Base-by-base conservation (phyloP, 2,888 invertebrate genomes). In the Drosophila recens region DNA sequence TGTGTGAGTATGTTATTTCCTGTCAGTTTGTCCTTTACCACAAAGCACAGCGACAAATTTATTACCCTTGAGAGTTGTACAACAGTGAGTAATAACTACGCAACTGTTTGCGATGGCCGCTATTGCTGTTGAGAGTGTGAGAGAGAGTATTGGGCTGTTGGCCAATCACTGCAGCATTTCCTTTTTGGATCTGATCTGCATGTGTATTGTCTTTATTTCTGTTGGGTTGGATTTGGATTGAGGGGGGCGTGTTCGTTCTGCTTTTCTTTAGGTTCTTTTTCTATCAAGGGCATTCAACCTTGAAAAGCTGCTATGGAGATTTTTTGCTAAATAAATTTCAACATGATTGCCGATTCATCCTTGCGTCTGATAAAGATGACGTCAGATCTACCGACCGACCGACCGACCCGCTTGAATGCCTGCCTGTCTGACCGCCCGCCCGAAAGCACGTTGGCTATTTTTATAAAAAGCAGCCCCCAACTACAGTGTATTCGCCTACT, bases 371-470 rank as follows among this genome's bases (percentile, higher is more conserved):
- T 36, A 11, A 45, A 38, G 57, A 52, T 78, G 80, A 77, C 77
- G 75, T 79, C 75, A 77, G 57, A 57, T 3, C 53, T 20, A 54
- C 49, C 23, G 20, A 36, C 9, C 40, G 20, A 36, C 9, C 40
- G 27, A 30, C 30, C 30, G 8, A 17, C 8, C 17, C 36, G 15
- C 43, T 15, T 30, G 30, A 6, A 6, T 30, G 30, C 43, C 27
- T 30, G 8, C 30, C 30, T 30, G 30, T 8, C 27, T 10, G 20
- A 11, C 45, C n/a, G 56, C 27, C 30, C 8, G 30, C 53, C n/a
- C 43, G 45, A 66, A 38, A 67, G 54, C 51, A 73, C 56, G 15
- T 61, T 56, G 65, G 56, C 70, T 78, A 79, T 78, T 78, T 78
- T 58, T 67, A 71, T 43, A 69, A 64, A 59, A 51, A 63, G 61